Evolutionary conservation across 2,888 invertebrate genomes (phyloP).

Genomic region (Chirona hameri): DNA sequence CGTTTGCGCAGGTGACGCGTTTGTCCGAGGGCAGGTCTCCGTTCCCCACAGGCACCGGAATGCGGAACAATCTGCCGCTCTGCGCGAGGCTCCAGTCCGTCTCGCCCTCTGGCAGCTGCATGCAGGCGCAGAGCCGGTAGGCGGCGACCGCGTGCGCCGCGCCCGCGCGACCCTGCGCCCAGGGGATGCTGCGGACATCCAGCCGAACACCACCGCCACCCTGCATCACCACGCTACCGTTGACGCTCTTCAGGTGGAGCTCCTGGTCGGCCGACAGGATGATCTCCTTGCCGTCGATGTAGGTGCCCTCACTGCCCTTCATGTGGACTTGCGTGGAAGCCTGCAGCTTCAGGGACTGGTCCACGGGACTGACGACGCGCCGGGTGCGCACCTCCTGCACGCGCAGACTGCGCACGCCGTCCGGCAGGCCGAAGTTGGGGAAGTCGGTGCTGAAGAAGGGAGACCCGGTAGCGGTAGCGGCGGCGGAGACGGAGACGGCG

Average conservation of each 20-base stretch:
- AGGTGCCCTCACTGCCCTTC: constrained; percentile 42
- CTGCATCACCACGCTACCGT: constrained; percentile 42
- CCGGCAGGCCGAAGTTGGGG: constrained; percentile 66
- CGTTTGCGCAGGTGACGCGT: constrained; percentile 56
- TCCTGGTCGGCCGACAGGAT: constrained; percentile 74
- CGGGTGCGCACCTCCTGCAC: constrained; percentile 42
- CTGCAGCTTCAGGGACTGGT: constrained; percentile 34
- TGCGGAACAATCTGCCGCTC: constrained; percentile 73
- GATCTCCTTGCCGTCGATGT: constrained; percentile 57
- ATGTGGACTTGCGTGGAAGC: constrained; percentile 36
- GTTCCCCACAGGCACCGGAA: constrained; percentile 62
- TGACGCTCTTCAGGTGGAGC: constrained; percentile 59
- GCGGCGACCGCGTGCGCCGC: constrained; percentile 51
- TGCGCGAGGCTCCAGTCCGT: constrained; percentile 44
- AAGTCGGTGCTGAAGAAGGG: constrained; percentile 71
- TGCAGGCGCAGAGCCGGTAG: constrained; percentile 84
- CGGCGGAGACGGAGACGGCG: neutral
- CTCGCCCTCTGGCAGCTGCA: constrained; percentile 52
- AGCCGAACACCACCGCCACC: constrained; percentile 42
- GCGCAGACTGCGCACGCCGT: constrained; percentile 53
- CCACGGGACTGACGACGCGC: constrained; percentile 40
- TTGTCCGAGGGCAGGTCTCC: constrained; percentile 43
- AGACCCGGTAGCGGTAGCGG: constrained; percentile 42
- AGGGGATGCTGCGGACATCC: constrained; percentile 41
- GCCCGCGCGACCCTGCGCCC: constrained; percentile 39